A percentile compares a stretch with the other conserved stretches of the same genome.
phyloP scores from a whole-genome alignment of 2,113 vertebrate genomes.

The Cyprinodon brontotheroides region DNA sequence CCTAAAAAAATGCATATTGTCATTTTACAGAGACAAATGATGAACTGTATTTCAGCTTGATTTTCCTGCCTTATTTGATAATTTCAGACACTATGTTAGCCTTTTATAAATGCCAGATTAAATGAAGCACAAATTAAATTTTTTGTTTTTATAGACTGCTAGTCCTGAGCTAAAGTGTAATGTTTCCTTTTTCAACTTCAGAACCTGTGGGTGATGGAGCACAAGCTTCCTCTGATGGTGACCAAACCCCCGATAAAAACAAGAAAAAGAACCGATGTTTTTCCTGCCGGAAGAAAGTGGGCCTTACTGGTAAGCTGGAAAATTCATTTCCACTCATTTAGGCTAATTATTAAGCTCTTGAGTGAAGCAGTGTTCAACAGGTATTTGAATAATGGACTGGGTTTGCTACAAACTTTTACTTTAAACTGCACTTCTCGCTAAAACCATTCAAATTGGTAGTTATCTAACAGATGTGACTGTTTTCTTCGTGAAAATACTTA shows the following conservation, averaged over 20 bases:
- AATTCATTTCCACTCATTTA: not conserved
- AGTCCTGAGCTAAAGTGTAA: too few species aligned
- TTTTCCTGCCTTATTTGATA: too few species aligned
- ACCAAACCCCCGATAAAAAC: conserved; percentile 84
- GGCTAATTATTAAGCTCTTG: not conserved
- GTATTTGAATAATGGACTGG: not conserved
- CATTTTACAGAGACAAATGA: too few species aligned
- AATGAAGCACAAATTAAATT: too few species aligned
- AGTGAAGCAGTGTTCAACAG: not conserved
- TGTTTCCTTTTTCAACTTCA: conserved; percentile 32
- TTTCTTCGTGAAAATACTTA: too few species aligned
- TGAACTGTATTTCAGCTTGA: too few species aligned
- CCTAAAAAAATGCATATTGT: too few species aligned
- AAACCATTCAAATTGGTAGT: not conserved
- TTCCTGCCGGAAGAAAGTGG: conserved; percentile 90
- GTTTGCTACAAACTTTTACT: not conserved
- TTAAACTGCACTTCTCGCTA: not conserved
- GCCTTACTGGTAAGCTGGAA: conserved; percentile 85
- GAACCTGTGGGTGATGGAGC: conserved; percentile 79
- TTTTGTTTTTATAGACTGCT: too few species aligned
- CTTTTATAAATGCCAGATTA: too few species aligned
- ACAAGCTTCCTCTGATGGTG: conserved; percentile 82
- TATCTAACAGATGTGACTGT: too few species aligned
- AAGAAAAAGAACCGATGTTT: conserved; percentile 93
- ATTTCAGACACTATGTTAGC: too few species aligned